Base-by-base conservation (phyloP, 2,113 vertebrate species). In the Oreocharis arfaki region DNA sequence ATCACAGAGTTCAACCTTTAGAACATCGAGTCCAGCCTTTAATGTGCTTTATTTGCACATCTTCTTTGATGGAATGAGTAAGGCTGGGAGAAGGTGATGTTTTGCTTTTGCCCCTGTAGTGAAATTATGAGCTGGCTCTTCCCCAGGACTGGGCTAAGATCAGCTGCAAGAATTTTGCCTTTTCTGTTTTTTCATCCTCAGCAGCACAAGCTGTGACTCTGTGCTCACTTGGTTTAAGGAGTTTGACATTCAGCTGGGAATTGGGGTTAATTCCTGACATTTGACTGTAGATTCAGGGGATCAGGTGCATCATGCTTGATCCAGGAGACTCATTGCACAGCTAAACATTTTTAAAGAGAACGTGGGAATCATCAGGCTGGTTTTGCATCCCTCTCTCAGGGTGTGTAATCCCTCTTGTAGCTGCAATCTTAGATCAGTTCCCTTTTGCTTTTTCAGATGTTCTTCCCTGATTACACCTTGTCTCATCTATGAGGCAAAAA, bases 351-450 rank as follows among this genome's bases (percentile, higher is more conserved):
- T 7, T 10, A 16, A 16, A 37, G 81, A 30, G 56, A 35, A 49
- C 22, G 35, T 65, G 61, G 49, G 35, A 68, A 15, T 42, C 35
- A 15, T 42, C 35, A 12, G 20, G n/a, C 49, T 87, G 37, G 3
- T 32, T 73, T 53, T 49, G 41, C 41, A 6, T 47, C 5, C 0
- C 26, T 90, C 19, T 33, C 39, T 8, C 41, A 19, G 9, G 10
- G 8, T 44, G 4, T 49, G 11, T 6, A 26, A 9, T 65, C 4
- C 3, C 17, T 63, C 33, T 46, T 28, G 17, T 12, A 37, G 35
- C 17, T 50, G 33, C 4, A 35, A 0, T 44, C 15, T 60, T 1
- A 4, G 12, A 47, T 41, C 19, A 5, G 0, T 59, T 63, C 7
- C 47, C 33, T 49, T 49, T 46, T 64, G 23, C 42, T 64, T 27